Base-by-base conservation (phyloP, 2,113 vertebrate species). In the Leptodactylus fuscus region DNA sequence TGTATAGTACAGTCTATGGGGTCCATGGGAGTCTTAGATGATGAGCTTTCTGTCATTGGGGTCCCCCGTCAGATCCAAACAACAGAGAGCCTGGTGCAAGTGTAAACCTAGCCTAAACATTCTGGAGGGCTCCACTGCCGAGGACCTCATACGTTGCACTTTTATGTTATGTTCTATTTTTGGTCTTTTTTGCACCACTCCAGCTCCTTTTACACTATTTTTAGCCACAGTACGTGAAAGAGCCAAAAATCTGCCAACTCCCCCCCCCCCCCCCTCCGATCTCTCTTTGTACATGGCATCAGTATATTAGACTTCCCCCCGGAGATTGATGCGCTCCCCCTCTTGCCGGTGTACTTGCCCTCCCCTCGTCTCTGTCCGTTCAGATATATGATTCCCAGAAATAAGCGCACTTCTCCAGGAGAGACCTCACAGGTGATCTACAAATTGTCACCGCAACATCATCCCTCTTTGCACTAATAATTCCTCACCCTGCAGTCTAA, bases 371-470 rank as follows among this genome's bases (percentile, higher is more conserved):
- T 67, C 58, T 81, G 36, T 81, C 58, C 16, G 16, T 29, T 67
- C 8, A 81, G 55, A 67, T 65, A 67, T 27, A 65, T 81, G 58
- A 22, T 81, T 67, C 58, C 60, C 32, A 38, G 79, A 81, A 81
- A 81, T 67, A 36, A 81, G 79, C 58, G 1, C 79, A 48, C 24
- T 46, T 48, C 60, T 67, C 58, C 44, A 22, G 79, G 55, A 67
- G 79, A 81, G 60, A 81, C 65, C 53, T 62, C 58, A 81, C 36
- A 15, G 58, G 53, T 62, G 78, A 81, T 81, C 79, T 67, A 29
- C 41, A 81, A 81, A 81, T 46, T 67, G 79, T 67, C 79, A 81
- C 15, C 55, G 1, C 15, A 12, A 22, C 58, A 48, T 46, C 58
- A 48, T 67, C 58, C 15, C 60, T 65, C 58, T 46, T 7, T 3